Evolutionary conservation across 2,113 vertebrate species (phyloP).

Genomic region (Globicephala melas): DNA sequence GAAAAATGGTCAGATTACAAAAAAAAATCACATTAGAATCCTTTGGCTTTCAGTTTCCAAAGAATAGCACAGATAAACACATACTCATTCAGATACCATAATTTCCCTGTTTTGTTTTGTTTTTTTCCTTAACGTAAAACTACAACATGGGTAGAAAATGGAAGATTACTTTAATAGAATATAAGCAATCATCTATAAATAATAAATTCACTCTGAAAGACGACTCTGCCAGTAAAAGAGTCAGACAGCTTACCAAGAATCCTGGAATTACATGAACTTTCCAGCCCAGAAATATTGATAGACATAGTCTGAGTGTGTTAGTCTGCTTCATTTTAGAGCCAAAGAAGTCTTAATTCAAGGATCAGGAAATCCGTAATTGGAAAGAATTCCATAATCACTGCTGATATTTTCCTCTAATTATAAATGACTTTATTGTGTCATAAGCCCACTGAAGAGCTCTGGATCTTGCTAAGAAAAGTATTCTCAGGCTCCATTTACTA

Average conservation of each 20-base stretch:
- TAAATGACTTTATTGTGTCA: constrained; percentile 46
- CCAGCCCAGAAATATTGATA: constrained; percentile 58
- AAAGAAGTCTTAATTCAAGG: constrained; percentile 58
- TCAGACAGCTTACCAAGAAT: constrained; percentile 48
- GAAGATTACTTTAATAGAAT: neutral
- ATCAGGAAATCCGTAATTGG: constrained; percentile 57
- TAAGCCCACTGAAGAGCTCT: constrained; percentile 52
- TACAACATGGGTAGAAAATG: neutral
- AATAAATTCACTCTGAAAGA: neutral
- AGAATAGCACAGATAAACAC: neutral
- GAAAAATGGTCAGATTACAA: constrained; percentile 32
- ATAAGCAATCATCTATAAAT: constrained; percentile 38
- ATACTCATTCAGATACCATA: neutral
- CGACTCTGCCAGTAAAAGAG: constrained; percentile 36
- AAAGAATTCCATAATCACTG: constrained; percentile 43
- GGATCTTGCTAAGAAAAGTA: constrained; percentile 23
- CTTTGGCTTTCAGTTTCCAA: constrained; percentile 22
- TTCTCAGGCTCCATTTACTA: neutral
- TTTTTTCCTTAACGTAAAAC: neutral
- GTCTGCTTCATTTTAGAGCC: constrained; percentile 41
- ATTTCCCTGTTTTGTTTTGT: neutral
- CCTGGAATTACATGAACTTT: constrained; percentile 40
- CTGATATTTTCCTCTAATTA: constrained; percentile 60
- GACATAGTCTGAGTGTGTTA: constrained; percentile 16
- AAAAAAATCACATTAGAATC: neutral